phyloP scores from a whole-genome alignment of 2,888 invertebrate genomes.

The Meliscaeva auricollis region DNA sequence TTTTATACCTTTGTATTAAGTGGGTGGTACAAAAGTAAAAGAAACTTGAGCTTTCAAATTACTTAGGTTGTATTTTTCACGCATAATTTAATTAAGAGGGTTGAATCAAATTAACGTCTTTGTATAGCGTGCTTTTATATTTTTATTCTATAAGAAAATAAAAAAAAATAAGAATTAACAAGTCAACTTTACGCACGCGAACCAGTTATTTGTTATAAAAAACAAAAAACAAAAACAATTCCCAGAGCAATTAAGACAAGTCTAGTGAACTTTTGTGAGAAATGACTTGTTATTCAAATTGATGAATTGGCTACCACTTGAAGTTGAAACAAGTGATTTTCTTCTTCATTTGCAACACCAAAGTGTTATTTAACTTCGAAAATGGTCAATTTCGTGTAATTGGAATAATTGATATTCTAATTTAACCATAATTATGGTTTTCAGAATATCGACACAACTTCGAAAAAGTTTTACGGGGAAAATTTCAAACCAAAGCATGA shows the following conservation, averaged over 20 bases:
- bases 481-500: too few relatives aligned
- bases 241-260: background rate
- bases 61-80: slow-evolving; percentile 16
- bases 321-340: background rate
- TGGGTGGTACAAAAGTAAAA: background rate
- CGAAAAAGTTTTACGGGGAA: too few relatives aligned
- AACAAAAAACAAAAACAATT: background rate
- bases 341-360: too few relatives aligned
- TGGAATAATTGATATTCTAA: too few relatives aligned
- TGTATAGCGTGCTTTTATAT: slow-evolving; percentile 12
- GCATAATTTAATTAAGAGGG: slow-evolving; percentile 29
- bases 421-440: too few relatives aligned
- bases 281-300: background rate
- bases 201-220: background rate
- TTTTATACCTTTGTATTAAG: too few relatives aligned
- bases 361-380: too few relatives aligned
- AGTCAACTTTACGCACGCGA: slow-evolving; percentile 27
- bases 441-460: too few relatives aligned
- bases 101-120: slow-evolving; percentile 6
- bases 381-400: too few relatives aligned
- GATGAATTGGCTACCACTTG: background rate
- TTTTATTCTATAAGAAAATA: background rate
- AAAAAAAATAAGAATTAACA: background rate
- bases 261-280: background rate
- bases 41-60: background rate